phyloP scores from a whole-genome alignment of 2,797 vertebrate species.

The Babyrousa celebensis region DNA sequence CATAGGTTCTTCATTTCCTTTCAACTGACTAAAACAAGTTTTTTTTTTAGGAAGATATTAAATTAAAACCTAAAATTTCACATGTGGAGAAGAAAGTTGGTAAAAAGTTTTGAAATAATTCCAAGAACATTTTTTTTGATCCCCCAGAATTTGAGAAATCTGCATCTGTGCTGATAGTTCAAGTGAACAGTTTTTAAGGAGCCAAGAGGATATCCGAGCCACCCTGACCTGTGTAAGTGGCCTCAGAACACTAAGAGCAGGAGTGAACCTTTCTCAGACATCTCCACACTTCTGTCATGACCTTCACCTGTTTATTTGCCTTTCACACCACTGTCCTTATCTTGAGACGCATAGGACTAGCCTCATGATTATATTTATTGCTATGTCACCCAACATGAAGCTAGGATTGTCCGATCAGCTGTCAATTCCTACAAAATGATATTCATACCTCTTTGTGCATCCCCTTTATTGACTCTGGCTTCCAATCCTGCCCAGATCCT shows the following conservation, averaged over 20 bases:
- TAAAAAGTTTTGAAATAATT: background rate
- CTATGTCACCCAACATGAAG: background rate
- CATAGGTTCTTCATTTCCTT: background rate
- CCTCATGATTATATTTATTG: background rate
- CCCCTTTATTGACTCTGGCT: background rate
- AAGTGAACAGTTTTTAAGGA: background rate
- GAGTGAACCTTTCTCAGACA: background rate
- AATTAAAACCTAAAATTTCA: background rate
- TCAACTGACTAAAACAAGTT: background rate
- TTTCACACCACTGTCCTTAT: background rate
- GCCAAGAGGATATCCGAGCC: background rate
- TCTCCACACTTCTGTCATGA: background rate
- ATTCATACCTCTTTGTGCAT: background rate
- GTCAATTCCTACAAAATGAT: background rate
- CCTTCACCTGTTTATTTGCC: background rate
- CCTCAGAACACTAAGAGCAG: background rate
- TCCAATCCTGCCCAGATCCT: background rate
- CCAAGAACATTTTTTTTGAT: background rate
- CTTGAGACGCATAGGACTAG: background rate
- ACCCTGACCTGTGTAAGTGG: background rate
- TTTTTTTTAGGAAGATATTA: constrained; percentile 1
- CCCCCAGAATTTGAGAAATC: background rate
- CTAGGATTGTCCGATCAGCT: background rate
- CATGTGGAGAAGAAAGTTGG: background rate
- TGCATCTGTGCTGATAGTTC: background rate